phyloP scores from a whole-genome alignment of 2,888 invertebrate genomes.

The Sympetrum striolatum region DNA sequence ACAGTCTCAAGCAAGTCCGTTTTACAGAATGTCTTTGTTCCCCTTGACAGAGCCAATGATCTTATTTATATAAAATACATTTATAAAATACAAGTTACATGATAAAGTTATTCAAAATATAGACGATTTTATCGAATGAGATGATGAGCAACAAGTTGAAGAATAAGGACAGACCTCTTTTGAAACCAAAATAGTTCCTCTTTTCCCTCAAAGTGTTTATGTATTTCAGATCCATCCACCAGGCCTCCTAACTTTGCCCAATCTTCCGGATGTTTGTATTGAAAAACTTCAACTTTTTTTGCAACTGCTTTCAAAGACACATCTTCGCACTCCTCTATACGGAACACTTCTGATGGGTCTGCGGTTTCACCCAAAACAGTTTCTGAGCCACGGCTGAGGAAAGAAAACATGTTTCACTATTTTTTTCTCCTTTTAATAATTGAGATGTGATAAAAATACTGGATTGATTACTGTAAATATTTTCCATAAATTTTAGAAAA shows the following conservation, averaged over 20 bases:
- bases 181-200: slow-evolving; percentile 72
- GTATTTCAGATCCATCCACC: slow-evolving; percentile 23
- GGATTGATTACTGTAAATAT: no score
- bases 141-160: neutral
- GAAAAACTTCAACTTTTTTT: slow-evolving; percentile 59
- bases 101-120: no score
- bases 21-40: no score
- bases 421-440: no score
- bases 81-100: no score
- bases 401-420: neutral
- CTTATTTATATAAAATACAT: no score
- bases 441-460: no score
- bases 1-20: no score
- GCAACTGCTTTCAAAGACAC: slow-evolving; percentile 63
- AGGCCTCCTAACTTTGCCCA: slow-evolving; percentile 72
- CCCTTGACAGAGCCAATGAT: no score
- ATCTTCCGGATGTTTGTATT: slow-evolving; percentile 61
- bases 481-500: no score
- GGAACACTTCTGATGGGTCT: slow-evolving; percentile 76
- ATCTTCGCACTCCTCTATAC: slow-evolving; percentile 77
- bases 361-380: slow-evolving; percentile 83
- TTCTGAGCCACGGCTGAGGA: slow-evolving; percentile 69
- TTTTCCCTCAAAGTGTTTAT: slow-evolving; percentile 51
- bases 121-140: no score
- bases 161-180: slow-evolving; percentile 61